Evolutionary conservation across 2,113 vertebrate species (phyloP).

Genomic region (Indri indri): DNA sequence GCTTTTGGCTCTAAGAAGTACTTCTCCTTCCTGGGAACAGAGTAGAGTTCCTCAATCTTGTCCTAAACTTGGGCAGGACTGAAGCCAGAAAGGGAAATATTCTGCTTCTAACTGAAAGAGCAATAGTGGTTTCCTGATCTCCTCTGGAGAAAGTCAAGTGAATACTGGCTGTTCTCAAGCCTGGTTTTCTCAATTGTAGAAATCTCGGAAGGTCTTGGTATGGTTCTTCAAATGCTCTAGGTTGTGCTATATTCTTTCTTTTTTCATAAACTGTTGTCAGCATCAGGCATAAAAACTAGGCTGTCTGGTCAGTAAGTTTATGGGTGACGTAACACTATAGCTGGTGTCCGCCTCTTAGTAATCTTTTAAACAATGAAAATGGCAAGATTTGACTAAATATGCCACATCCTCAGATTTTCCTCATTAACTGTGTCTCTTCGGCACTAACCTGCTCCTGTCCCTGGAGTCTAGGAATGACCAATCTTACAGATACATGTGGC

Average conservation of each 20-base stretch:
- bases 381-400: background rate
- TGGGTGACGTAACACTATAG: background rate
- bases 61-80: background rate
- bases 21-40: background rate
- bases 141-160: background rate
- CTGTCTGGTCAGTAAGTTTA: background rate
- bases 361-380: background rate
- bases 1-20: background rate
- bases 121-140: background rate
- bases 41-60: background rate
- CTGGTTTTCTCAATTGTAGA: background rate
- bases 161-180: background rate
- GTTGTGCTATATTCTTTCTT: background rate
- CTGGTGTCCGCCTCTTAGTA: background rate
- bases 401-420: background rate
- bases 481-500: background rate
- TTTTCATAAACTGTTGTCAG: background rate
- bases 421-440: conserved; percentile 1
- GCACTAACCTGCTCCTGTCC: background rate
- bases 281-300: background rate
- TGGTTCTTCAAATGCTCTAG: background rate
- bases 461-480: background rate
- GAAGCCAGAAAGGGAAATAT: background rate
- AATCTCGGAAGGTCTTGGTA: background rate
- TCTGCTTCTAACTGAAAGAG: background rate